phyloP scores from a whole-genome alignment of 2,888 invertebrate genomes.

The Heteromurus nitidus region DNA sequence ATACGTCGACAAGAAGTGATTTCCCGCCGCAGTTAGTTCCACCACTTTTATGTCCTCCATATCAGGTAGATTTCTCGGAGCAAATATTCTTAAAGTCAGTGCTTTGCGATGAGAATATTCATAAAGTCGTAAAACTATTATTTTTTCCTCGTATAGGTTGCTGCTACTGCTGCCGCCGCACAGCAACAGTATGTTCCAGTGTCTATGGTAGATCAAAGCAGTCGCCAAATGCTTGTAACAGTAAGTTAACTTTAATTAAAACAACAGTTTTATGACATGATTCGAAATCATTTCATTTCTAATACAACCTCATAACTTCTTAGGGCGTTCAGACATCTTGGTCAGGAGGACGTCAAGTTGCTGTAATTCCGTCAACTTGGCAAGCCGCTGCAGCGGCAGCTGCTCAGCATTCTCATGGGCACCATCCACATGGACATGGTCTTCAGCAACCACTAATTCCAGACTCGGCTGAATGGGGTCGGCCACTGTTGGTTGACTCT shows the following conservation, averaged over 20 bases:
- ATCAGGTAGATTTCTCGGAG: conserved; percentile 66
- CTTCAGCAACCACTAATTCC: conserved; percentile 81
- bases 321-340: conserved; percentile 83
- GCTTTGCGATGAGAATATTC: no score
- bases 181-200: conserved; percentile 95
- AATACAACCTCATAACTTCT: not conserved
- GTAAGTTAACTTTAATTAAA: conserved; percentile 77
- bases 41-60: conserved; percentile 90
- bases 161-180: conserved; percentile 78
- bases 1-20: conserved; percentile 82
- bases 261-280: not conserved
- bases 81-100: no score
- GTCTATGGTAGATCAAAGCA: conserved; percentile 92
- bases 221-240: conserved; percentile 86
- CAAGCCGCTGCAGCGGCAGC: conserved; percentile 82
- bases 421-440: conserved; percentile 74
- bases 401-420: conserved; percentile 77
- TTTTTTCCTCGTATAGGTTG: conserved; percentile 68
- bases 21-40: conserved; percentile 95
- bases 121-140: no score
- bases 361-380: conserved; percentile 87
- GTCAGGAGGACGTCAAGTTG: conserved; percentile 86
- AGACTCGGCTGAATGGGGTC: conserved; percentile 82
- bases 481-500: conserved; percentile 86
- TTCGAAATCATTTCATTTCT: not conserved